Evolutionary conservation across 2,797 vertebrate species (phyloP), one percentile per base, ranked within the genome.

Genomic region (Sorex maritimensis): DNA sequence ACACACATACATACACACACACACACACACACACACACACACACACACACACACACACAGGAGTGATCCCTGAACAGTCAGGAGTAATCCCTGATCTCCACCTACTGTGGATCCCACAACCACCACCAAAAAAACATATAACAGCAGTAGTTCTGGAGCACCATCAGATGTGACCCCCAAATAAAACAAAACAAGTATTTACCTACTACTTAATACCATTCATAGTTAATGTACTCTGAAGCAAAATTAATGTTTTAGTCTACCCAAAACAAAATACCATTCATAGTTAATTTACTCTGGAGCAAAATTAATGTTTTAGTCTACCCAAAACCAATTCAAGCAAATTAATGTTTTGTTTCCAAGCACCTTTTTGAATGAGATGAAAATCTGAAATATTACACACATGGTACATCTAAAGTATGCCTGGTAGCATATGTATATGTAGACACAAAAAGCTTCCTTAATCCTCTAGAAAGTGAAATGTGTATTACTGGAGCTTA

Each of bases 271-370:
- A 34, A 49, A 24, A 74, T 49, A 58, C 73, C n/a, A 63, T 75
- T 95, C 26, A 49, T 24, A 34, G 26, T 92, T 73, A 90, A 89
- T 52, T 11, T 6, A 63, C 12, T 88, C 23, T 81, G n/a, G 90
- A 90, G 49, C 2, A 30, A 90, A 94, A 91, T 23, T 73, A 77
- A 69, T 68, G 13, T 81, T 91, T 92, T 78, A 69, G 65, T 88
- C 69, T 88, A 65, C 72, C 83, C 81, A 80, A 92, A 82, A 74
- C 26, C n/a, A 95, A 86, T 68, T 65, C 72, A 84, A 83, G 86
- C 21, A 95, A 63, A 41, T 78, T 73, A 69, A 74, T 55, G 8
- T 52, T 92, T 88, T 92, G 17, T 52, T 75, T 87, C 55, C 41
- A 93, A 81, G 90, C 58, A 81, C 30, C 49, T 88, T 65, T 81